Conservation (phyloP, 1,140 invertebrate species). For the Drosophila grimshawi region DNA sequence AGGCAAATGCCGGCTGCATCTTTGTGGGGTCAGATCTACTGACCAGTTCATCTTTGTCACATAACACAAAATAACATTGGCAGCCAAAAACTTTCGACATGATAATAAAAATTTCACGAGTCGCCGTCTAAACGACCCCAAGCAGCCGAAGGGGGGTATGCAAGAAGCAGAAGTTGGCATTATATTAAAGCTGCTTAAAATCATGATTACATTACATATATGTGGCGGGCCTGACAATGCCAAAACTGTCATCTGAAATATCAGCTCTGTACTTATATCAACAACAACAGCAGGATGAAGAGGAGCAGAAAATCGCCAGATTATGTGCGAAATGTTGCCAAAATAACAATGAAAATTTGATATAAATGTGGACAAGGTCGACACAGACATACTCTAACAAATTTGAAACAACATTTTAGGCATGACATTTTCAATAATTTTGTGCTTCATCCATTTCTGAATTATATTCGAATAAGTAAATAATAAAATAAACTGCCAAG, state of each 20-base stretch:
- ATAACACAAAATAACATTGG: conserved; percentile 37
- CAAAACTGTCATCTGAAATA: conserved; percentile 13
- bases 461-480: background rate
- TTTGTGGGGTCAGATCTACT: conserved; percentile 25
- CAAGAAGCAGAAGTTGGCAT: conserved; percentile 12
- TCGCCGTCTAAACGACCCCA: background rate
- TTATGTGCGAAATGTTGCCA: conserved; percentile 72
- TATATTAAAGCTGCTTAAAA: conserved; percentile 76
- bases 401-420: background rate
- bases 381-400: conserved; percentile 5
- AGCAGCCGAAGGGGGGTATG: background rate
- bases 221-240: conserved; percentile 45
- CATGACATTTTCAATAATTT: background rate
- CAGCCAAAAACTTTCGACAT: conserved; percentile 67
- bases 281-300: conserved; percentile 7
- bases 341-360: conserved; percentile 43
- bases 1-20: conserved; percentile 8
- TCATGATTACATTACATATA: conserved; percentile 71
- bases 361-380: background rate
- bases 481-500: no score
- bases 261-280: conserved; percentile 9
- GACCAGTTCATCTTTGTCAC: conserved; percentile 73
- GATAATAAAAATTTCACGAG: conserved; percentile 76
- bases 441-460: background rate
- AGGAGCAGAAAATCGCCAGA: conserved; percentile 50